Base-by-base conservation (phyloP, 2,797 vertebrate genomes). In the Macroramphosus scolopax region DNA sequence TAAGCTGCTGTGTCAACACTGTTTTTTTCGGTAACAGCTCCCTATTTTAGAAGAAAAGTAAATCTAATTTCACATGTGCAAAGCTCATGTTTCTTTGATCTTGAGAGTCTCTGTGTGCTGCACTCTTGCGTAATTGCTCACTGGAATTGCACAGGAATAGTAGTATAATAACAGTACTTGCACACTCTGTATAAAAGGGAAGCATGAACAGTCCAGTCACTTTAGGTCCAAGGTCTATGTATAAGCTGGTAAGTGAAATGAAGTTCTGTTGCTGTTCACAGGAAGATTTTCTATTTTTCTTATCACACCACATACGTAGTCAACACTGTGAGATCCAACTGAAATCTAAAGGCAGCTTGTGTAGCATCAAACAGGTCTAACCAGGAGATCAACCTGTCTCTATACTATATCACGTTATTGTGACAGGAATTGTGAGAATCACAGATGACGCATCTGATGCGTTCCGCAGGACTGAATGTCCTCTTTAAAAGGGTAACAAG, bases 351-450 rank as follows among this genome's bases (percentile, higher is more conserved):
- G 34, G 9, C 7, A 45, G 17, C 17, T 46, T 36, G 15, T 18
- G 52, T 5, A 33, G 51, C 41, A 40, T 34, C n/a, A 49, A 22
- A 30, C 14, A 2, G 0, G 12, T 39, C n/a, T 60, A 40, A 57
- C 29, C 49, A 12, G 4, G 30, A 33, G 13, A 47, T 20, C n/a
- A 17, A n/a, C 14, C 15, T 36, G 22, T 38, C 20, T 49, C 54
- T 48, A 24, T 36, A 48, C 28, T 56, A 58, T 29, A 37, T 49
- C 11, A 12, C 8, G 13, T 47, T 48, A 17, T 37, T 43, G 22
- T 1, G 2, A 14, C 31, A 50, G 10, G 18, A 52, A 48, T 20
- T 37, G 18, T 26, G 12, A 0, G 13, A 8, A 16, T 32, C 16
- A 42, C 17, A 42, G 20, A 14, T 33, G 18, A 26, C 29, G 3